These are phyloP conservation scores for Thalpophila matura DNA, from an alignment of 2,888 invertebrate genomes.

Conservation along the genomic window DNA sequence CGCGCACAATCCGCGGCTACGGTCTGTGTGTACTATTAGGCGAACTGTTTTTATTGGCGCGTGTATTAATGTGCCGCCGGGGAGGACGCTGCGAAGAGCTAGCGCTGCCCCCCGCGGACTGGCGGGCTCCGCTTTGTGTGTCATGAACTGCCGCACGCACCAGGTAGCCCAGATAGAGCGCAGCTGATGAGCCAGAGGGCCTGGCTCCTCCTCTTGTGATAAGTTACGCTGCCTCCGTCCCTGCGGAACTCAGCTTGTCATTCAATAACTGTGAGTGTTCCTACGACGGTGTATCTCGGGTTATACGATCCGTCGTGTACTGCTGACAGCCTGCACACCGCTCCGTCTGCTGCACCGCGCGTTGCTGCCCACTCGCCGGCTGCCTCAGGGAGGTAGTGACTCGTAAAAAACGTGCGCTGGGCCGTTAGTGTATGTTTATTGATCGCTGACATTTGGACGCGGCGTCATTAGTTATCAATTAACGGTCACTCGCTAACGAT, in stretches of 20 bases:
- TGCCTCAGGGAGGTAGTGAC: no score
- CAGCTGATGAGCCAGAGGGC: no score
- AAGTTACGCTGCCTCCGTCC: no score
- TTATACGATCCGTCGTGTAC: no score
- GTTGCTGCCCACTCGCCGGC: not conserved
- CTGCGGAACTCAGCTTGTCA: no score
- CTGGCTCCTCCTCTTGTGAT: no score
- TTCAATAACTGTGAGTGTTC: no score
- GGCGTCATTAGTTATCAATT: constrained; percentile 26
- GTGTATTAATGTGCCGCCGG: not conserved
- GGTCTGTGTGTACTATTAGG: not conserved
- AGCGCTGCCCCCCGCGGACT: not conserved
- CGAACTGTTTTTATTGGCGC: constrained; percentile 1
- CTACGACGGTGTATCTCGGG: no score
- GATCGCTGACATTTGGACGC: constrained; percentile 66
- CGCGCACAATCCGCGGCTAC: no score
- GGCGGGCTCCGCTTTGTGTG: not conserved
- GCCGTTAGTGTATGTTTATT: constrained; percentile 59
- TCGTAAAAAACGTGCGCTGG: no score
- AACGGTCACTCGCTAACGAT: constrained; percentile 13
- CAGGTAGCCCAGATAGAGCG: not conserved
- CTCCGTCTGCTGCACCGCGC: no score
- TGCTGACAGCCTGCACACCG: no score
- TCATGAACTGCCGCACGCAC: not conserved
- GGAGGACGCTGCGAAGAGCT: not conserved